phyloP scores from a whole-genome alignment of 2,888 invertebrate species.

The Rhagophthalmus giganteus region DNA sequence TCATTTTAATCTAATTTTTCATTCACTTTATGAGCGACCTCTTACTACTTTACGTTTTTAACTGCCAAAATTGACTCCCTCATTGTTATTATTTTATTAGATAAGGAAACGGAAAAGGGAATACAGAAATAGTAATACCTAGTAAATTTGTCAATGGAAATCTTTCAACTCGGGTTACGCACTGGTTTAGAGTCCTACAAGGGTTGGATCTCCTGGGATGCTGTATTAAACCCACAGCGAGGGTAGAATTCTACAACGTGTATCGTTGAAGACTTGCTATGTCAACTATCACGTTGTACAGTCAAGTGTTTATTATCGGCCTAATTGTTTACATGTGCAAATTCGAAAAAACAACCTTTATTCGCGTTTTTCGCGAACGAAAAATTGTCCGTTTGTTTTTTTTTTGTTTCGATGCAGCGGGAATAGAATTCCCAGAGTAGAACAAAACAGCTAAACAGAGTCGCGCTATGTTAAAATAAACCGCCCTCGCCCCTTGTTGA shows the following conservation, averaged over 20 bases:
- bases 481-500: conserved; percentile 34
- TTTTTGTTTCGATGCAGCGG: conserved; percentile 6
- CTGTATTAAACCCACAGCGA: conserved; percentile 29
- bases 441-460: conserved; percentile 16
- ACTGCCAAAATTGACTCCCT: background rate
- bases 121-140: too few species aligned
- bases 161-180: conserved; percentile 6
- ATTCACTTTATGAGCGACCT: conserved; percentile 19
- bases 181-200: conserved; percentile 20
- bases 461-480: conserved; percentile 19
- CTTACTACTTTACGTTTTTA: too few species aligned
- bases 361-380: background rate
- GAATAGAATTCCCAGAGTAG: conserved; percentile 8
- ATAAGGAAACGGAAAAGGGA: too few species aligned
- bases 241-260: conserved; percentile 30
- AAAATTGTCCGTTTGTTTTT: background rate
- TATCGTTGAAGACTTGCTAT: conserved; percentile 33
- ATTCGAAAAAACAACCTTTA: conserved; percentile 1
- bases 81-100: background rate
- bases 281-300: conserved; percentile 28
- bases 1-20: conserved; percentile 36
- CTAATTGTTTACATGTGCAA: conserved; percentile 15
- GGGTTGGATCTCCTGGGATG: conserved; percentile 26
- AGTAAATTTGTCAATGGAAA: conserved; percentile 1
- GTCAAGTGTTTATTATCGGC: conserved; percentile 22